Conservation (phyloP, 2,888 invertebrate genomes). For the Euplagia quadripunctaria region DNA sequence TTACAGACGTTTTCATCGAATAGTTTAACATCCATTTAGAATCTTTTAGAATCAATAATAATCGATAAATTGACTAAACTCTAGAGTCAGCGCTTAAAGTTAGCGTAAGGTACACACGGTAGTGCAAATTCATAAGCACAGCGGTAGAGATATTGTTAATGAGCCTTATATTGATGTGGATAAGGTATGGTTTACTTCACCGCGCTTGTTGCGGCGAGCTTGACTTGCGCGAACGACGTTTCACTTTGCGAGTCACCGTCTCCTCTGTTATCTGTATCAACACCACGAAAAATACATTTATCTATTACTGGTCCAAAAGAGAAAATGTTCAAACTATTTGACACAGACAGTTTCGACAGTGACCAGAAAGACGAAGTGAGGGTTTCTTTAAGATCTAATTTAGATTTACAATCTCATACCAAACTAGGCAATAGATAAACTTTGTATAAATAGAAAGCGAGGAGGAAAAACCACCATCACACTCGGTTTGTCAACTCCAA, state of each 20-base stretch:
- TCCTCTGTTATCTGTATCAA: constrained; percentile 67
- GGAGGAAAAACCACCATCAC: no score
- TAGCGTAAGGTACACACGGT: constrained; percentile 35
- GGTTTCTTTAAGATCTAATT: no score
- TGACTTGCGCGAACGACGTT: constrained; percentile 58
- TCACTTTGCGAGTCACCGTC: constrained; percentile 56
- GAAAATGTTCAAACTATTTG: background rate
- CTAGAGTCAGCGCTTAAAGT: constrained; percentile 24
- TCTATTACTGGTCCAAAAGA: background rate
- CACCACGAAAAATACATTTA: background rate
- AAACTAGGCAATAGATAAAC: no score
- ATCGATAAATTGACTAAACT: background rate
- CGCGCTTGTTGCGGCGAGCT: constrained; percentile 60
- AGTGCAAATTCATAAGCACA: constrained; percentile 40
- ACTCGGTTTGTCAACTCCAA: no score
- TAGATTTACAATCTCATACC: no score
- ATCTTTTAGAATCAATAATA: constrained; percentile 6
- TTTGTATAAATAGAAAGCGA: no score
- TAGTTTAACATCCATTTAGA: background rate
- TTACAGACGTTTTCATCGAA: constrained; percentile 1
- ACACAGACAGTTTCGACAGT: background rate
- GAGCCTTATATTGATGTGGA: constrained; percentile 25
- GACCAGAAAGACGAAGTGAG: no score
- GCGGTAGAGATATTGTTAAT: constrained; percentile 30
- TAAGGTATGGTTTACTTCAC: constrained; percentile 51